Conservation (phyloP, 1,140 invertebrate species). For the Eupeodes corollae region DNA sequence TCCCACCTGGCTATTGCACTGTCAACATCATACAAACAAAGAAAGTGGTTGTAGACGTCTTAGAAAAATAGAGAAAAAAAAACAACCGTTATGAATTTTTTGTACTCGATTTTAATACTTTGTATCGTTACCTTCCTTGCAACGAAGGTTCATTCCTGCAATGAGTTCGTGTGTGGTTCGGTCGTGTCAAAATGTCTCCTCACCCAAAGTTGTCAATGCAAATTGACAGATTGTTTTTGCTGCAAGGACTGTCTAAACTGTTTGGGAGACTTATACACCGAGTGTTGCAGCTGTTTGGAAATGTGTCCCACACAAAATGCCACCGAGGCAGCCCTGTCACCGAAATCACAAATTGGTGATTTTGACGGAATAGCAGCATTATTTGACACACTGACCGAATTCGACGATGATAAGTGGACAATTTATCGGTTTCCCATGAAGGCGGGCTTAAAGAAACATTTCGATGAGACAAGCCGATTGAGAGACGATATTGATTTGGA, state of each 20-base stretch:
- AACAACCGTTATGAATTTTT: no score
- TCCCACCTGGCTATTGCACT: no score
- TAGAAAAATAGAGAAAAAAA: no score
- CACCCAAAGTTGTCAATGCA: conserved; percentile 90
- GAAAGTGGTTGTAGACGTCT: no score
- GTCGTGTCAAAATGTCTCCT: conserved; percentile 93
- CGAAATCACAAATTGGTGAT: conserved; percentile 78
- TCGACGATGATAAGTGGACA: conserved; percentile 60
- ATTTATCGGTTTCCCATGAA: conserved; percentile 54
- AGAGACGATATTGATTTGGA: conserved; percentile 3
- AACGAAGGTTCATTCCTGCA: no score
- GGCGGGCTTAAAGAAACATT: conserved; percentile 14
- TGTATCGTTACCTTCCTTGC: no score
- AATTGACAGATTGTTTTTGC: conserved; percentile 78
- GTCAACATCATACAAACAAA: no score
- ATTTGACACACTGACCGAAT: conserved; percentile 72
- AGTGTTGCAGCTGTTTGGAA: conserved; percentile 89
- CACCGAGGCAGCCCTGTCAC: conserved; percentile 51
- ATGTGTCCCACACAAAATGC: conserved; percentile 81
- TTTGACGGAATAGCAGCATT: conserved; percentile 68
- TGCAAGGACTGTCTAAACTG: conserved; percentile 87
- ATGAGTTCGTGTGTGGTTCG: conserved; percentile 43
- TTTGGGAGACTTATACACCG: conserved; percentile 73
- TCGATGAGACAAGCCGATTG: conserved; percentile 9
- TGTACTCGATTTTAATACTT: no score